These are phyloP conservation scores for Antennarius maculatus DNA, from an alignment of 2,797 vertebrate genomes.

Conservation along the genomic window DNA sequence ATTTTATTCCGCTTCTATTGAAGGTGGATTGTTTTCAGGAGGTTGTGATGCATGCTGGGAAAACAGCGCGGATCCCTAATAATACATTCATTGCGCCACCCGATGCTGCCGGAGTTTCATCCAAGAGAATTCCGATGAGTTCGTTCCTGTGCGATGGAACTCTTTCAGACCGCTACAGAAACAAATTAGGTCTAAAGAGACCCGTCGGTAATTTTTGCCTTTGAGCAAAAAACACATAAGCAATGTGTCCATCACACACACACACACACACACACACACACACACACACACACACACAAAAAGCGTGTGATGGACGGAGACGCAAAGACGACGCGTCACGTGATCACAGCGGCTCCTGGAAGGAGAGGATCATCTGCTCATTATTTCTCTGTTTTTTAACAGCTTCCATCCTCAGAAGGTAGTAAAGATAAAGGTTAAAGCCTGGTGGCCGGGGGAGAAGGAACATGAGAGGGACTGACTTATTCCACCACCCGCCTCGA, in stretches of 20 bases:
- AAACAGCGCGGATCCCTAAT: slow-evolving; percentile 53
- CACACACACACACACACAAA: no score
- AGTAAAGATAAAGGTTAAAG: slow-evolving; percentile 14
- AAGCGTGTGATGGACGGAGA: neutral
- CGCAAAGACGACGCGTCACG: neutral
- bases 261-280: neutral
- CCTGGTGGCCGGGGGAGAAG: neutral
- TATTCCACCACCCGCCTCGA: slow-evolving; percentile 2
- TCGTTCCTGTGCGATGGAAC: slow-evolving; percentile 45
- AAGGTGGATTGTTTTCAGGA: slow-evolving; percentile 46
- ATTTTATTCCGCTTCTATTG: slow-evolving; percentile 44
- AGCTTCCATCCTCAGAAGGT: slow-evolving; percentile 12
- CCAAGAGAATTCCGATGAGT: slow-evolving; percentile 57
- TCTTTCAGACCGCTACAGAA: slow-evolving; percentile 38
- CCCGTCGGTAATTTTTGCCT: slow-evolving; percentile 55
- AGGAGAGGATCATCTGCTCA: slow-evolving; percentile 5
- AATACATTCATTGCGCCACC: slow-evolving; percentile 65
- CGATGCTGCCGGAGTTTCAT: slow-evolving; percentile 49
- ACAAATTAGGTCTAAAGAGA: slow-evolving; percentile 71
- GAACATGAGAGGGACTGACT: slow-evolving; percentile 3
- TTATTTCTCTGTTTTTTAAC: slow-evolving; percentile 1
- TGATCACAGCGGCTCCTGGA: slow-evolving; percentile 34
- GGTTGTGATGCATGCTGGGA: slow-evolving; percentile 51
- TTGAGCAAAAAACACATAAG: slow-evolving; percentile 48
- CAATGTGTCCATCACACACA: slow-evolving; percentile 15